A percentile compares a stretch with the other conserved stretches of the same genome.
Evolutionary conservation across 2,888 invertebrate species (phyloP).

Genomic region (Cantharis nigra): DNA sequence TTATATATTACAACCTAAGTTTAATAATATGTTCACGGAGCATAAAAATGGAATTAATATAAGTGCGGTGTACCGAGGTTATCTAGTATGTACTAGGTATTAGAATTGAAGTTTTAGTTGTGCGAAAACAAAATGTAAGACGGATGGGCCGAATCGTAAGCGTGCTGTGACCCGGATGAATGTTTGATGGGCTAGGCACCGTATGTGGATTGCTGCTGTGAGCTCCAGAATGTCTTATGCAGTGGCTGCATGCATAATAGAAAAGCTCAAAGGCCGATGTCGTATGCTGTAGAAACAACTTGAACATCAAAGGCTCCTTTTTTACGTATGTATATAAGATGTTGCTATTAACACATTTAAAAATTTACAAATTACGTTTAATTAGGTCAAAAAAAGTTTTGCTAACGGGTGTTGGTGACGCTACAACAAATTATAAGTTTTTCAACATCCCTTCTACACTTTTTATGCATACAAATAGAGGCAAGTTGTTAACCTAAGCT

Average conservation of each 20-base stretch:
- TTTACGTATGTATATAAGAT: conserved; percentile 21
- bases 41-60: background rate
- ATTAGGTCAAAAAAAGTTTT: conserved; percentile 13
- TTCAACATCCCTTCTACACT: conserved; percentile 27
- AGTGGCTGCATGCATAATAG: conserved; percentile 49
- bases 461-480: conserved; percentile 38
- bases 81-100: conserved; percentile 17
- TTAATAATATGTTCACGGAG: conserved; percentile 2
- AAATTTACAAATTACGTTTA: conserved; percentile 22
- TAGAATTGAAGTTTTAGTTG: conserved; percentile 27
- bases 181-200: conserved; percentile 49
- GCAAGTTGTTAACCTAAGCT: conserved; percentile 37
- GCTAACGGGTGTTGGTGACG: conserved; percentile 29
- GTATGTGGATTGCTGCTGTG: conserved; percentile 48
- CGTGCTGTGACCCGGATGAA: conserved; percentile 51
- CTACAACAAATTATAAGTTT: conserved; percentile 28
- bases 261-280: conserved; percentile 38
- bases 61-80: conserved; percentile 4
- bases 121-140: conserved; percentile 48
- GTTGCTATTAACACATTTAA: conserved; percentile 29
- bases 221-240: conserved; percentile 48
- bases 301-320: conserved; percentile 15
- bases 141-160: conserved; percentile 42
- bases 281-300: conserved; percentile 9
- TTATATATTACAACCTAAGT: conserved; percentile 7